phyloP scores from a whole-genome alignment of 2,888 invertebrate genomes.

The Serripes groenlandicus region DNA sequence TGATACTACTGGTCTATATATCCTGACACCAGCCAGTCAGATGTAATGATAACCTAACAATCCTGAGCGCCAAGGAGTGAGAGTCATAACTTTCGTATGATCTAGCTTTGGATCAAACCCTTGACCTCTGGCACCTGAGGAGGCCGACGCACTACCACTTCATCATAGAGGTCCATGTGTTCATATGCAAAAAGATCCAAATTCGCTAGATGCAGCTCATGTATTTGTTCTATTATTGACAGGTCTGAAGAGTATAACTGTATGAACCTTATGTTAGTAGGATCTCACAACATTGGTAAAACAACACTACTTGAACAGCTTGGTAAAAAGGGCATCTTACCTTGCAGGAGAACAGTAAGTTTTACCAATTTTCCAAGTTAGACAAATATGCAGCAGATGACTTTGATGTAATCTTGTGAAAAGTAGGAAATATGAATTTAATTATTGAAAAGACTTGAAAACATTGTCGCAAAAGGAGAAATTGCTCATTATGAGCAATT shows the following conservation, averaged over 20 bases:
- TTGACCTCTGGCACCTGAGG: too few relatives aligned
- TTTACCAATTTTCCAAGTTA: neutral
- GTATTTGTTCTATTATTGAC: neutral
- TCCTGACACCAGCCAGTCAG: too few relatives aligned
- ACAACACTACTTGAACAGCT: constrained; percentile 96
- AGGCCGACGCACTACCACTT: too few relatives aligned
- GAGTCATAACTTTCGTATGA: too few relatives aligned
- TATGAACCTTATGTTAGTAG: constrained; percentile 96
- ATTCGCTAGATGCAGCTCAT: too few relatives aligned
- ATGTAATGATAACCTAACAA: too few relatives aligned
- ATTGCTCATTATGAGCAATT: neutral
- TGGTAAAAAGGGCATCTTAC: constrained; percentile 92
- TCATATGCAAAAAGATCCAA: too few relatives aligned
- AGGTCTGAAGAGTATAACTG: constrained; percentile 96
- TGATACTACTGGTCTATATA: too few relatives aligned
- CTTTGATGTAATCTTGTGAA: neutral
- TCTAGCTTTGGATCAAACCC: too few relatives aligned
- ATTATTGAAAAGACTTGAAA: neutral
- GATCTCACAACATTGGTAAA: constrained; percentile 94
- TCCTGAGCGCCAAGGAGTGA: too few relatives aligned
- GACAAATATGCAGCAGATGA: too few relatives aligned
- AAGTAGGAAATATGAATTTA: neutral
- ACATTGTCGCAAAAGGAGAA: neutral
- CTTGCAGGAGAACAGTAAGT: constrained; percentile 70
- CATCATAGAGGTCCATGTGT: too few relatives aligned